Evolutionary conservation across 2,888 invertebrate species (phyloP), one percentile per base, ranked within the genome.

Genomic region (Plebejus argus): DNA sequence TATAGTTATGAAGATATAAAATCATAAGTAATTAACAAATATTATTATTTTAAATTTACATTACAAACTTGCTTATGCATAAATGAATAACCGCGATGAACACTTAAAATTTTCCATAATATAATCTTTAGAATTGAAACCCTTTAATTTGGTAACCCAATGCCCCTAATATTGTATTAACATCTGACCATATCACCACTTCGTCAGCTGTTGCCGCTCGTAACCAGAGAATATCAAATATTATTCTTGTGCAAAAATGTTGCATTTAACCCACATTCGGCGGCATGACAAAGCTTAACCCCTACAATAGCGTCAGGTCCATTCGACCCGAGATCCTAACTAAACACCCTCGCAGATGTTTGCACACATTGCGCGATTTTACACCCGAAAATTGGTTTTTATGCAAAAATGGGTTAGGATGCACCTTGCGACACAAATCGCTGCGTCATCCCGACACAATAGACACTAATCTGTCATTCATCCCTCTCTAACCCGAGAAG

Each of bases 331-430:
- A 39, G 78, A 84, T 90, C 93, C 93, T 93, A 91, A 89, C 84
- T 88, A 91, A 92, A 93, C 92, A 93, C 91, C 81, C 79, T 70
- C 84, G 90, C 92, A 92, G 92, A 90, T 91, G 92, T 85, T 86
- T 86, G 87, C 87, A 85, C 91, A 91, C 89, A 84, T 92, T 92
- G 92, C 90, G 86, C 85, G 79, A 81, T 80, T 76, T 79, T 76
- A 80, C 78, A 84, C 83, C 81, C 86, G 88, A 88, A 87, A 82
- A 82, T 83, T 82, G 80, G 85, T 88, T 89, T 91, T 89, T 89
- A 87, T 87, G 89, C 91, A 89, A 90, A 92, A 92, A 92, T 92
- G 91, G 91, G 92, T 91, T 92, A 87, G 80, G 83, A 83, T 88
- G 89, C 93, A 93, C 93, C 93, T 93, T 93, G 92, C 92, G 81